Percentiles rank a stretch among this genome's conserved stretches.
phyloP scores from a whole-genome alignment of 2,113 vertebrate species.

The Scortum barcoo region DNA sequence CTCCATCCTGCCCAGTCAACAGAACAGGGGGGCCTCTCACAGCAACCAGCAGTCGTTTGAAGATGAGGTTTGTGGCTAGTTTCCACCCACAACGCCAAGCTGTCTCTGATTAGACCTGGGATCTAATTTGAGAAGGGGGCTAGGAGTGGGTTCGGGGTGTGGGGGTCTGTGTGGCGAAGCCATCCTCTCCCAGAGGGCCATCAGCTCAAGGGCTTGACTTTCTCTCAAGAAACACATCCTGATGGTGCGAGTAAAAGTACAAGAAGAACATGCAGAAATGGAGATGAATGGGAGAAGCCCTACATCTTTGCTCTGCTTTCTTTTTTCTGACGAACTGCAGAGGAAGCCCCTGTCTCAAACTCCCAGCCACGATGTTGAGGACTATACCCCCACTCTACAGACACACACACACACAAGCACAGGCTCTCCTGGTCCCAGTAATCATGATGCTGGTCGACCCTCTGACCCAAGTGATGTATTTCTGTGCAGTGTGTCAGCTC shows the following conservation, averaged over 20 bases:
- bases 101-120: slow-evolving; percentile 82
- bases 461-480: slow-evolving; percentile 74
- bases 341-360: slow-evolving; percentile 27
- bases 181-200: slow-evolving; percentile 65
- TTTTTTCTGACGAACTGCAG: slow-evolving; percentile 49
- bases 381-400: slow-evolving; percentile 2
- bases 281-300: slow-evolving; percentile 59
- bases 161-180: slow-evolving; percentile 61
- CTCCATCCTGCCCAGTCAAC: slow-evolving; percentile 77
- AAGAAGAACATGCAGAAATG: slow-evolving; percentile 51
- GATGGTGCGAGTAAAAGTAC: slow-evolving; percentile 56
- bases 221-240: slow-evolving; percentile 71
- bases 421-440: slow-evolving; percentile 51
- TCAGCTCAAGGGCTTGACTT: slow-evolving; percentile 71
- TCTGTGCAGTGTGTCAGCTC: slow-evolving; percentile 67
- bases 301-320: slow-evolving; percentile 33
- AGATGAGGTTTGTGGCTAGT: slow-evolving; percentile 83
- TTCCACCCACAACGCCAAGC: slow-evolving; percentile 82
- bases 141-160: slow-evolving; percentile 59
- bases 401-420: slow-evolving; percentile 4
- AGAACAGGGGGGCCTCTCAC: slow-evolving; percentile 75
- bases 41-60: slow-evolving; percentile 78
- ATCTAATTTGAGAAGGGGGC: slow-evolving; percentile 80
- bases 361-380: slow-evolving; percentile 24
- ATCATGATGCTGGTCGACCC: slow-evolving; percentile 67